Conservation (phyloP, 1,140 invertebrate species). For the Atta cephalotes region DNA sequence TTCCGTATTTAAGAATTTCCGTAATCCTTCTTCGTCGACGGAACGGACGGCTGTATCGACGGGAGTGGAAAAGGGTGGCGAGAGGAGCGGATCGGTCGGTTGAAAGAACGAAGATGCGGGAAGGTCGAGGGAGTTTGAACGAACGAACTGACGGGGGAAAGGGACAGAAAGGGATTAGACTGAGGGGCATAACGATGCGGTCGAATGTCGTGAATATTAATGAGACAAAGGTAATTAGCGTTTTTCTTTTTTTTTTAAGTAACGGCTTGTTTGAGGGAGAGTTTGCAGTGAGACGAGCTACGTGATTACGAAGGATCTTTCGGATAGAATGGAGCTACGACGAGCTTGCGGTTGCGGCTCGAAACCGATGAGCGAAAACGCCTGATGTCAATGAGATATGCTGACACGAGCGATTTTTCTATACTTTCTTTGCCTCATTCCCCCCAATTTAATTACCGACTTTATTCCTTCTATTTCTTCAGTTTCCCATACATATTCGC, state of each 20-base stretch:
- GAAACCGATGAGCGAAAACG: constrained; percentile 71
- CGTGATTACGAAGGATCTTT: constrained; percentile 83
- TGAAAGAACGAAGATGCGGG: constrained; percentile 73
- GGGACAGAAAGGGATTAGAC: constrained; percentile 78
- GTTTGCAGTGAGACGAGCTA: constrained; percentile 79
- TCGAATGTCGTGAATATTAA: constrained; percentile 87
- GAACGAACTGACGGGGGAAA: constrained; percentile 41
- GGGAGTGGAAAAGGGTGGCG: constrained; percentile 48
- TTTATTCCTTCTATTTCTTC: constrained; percentile 72
- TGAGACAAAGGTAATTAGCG: constrained; percentile 87
- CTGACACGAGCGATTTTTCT: constrained; percentile 82
- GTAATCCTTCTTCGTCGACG: constrained; percentile 79
- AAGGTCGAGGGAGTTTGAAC: constrained; percentile 59
- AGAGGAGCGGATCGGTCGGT: constrained; percentile 67
- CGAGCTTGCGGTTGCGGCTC: constrained; percentile 41
- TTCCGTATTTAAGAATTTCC: constrained; percentile 78
- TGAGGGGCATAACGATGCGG: constrained; percentile 84
- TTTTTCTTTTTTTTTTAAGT: constrained; percentile 81
- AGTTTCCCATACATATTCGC: neutral
- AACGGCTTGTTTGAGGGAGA: constrained; percentile 84
- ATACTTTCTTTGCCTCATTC: constrained; percentile 70
- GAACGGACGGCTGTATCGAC: constrained; percentile 71
- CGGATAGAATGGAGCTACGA: constrained; percentile 23
- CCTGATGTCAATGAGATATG: constrained; percentile 83
- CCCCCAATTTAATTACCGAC: constrained; percentile 67